Evolutionary conservation across 1,140 invertebrate species (phyloP), one percentile per base, ranked within the genome.

Genomic region (Calycopis cecrops): DNA sequence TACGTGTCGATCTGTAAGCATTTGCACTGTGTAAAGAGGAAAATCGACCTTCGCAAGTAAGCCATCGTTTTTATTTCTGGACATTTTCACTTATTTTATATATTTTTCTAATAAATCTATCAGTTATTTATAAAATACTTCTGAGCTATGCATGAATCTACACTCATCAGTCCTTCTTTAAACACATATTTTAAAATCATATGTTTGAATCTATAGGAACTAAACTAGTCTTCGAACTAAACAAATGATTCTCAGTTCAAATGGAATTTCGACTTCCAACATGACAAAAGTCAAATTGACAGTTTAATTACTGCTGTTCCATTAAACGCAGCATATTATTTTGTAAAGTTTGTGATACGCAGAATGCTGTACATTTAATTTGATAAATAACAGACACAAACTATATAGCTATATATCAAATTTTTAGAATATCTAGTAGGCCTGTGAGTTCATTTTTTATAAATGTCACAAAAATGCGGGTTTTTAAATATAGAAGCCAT

Each of bases 1-100:
- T 69, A 99, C 93, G 89, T 99, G 97, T 58, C 96, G 91, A 86
- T 94, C 96, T 21, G 95, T 96, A 34, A 99, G 87, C 88, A 95
- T 94, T 82, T 96, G 93, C 17, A 99, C 88, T 1, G 93, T 93
- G 80, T 98, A 99, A 14, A 97, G 88, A 0, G 97, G 97, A 88
- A 98, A 98, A 91, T 98, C 97, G 35, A 97, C 93, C 65, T 92
- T 91, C 59, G 94, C 94, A 74, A 96, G 76, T 49, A 95, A 89
- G 63, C 93, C 92, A 74, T 93, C 92, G 66, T 73, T 79, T 75
- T 79, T 78, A 73, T 80, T 83, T 35, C 73, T 76, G 58, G 83
- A 70, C 83, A 86, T 86, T 63, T 72, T 80, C 64, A 69, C 65
- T 70, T 84, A 79, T 71, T 76, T 74, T 55, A 70, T 73, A 63